These are phyloP conservation scores for Oncopeltus fasciatus DNA, from an alignment of 1,140 invertebrate genomes.

Conservation along the genomic window DNA sequence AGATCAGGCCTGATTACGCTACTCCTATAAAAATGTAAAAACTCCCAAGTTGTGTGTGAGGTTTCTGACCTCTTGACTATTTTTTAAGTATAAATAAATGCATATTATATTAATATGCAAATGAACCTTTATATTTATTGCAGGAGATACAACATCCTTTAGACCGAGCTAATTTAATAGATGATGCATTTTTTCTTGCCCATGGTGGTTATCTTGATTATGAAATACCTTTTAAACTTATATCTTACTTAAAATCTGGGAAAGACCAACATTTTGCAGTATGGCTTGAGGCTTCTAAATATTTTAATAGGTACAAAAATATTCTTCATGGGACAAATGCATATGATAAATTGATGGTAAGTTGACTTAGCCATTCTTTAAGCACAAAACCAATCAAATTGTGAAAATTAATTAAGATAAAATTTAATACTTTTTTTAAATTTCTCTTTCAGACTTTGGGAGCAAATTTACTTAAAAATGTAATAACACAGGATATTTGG, in stretches of 20 bases:
- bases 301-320: conserved; percentile 7
- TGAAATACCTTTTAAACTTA: conserved; percentile 41
- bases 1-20: too few species aligned
- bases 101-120: too few species aligned
- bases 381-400: too few species aligned
- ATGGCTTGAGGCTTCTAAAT: conserved; percentile 35
- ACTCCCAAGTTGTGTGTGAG: too few species aligned
- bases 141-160: conserved; percentile 33
- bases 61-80: too few species aligned
- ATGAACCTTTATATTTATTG: too few species aligned
- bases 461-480: not conserved
- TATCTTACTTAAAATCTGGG: conserved; percentile 39
- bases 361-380: not conserved
- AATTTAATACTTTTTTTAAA: too few species aligned
- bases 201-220: conserved; percentile 41
- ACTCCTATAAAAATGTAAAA: too few species aligned
- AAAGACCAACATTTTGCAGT: conserved; percentile 42
- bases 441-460: conserved; percentile 10
- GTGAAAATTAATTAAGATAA: too few species aligned
- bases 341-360: not conserved
- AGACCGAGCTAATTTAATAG: conserved; percentile 49
- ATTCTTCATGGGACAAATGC: not conserved
- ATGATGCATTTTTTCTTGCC: conserved; percentile 37
- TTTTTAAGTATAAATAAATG: too few species aligned
- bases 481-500: not conserved